Evolutionary conservation across 2,888 invertebrate genomes (phyloP), one percentile per base, ranked within the genome.

Genomic region (Drosophila quinaria): DNA sequence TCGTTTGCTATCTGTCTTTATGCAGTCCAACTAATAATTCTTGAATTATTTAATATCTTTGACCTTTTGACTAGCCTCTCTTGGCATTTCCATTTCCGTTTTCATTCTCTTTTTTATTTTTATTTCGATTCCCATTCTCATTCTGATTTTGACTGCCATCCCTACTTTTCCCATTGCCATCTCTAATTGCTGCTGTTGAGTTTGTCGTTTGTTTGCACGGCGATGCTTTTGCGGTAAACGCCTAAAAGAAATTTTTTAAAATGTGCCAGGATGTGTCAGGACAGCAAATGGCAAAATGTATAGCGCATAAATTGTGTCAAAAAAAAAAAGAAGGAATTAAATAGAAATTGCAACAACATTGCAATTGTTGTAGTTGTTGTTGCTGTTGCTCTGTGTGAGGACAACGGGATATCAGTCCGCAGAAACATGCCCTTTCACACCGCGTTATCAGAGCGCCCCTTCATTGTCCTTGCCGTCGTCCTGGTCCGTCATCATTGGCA

Each of bases 361-460:
- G 70, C 79, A 79, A 63, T 64, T 63, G 56, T 35, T 49, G 33
- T 46, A 47, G 50, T 22, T 65, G 54, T 4, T 55, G 51, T 44
- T 52, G 44, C 17, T 54, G 60, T 29, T 60, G 52, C 41, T 51
- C 60, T 49, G 49, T 56, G 41, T 11, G 35, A 64, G 78, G 82
- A 79, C 91, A 90, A 92, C 91, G 90, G 91, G 92, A 91, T 80
- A 87, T 87, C 91, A 88, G 82, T 92, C 92, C 92, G 81, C 92
- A 92, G 77, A 81, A 91, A 92, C 92, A 92, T 91, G 91, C 91
- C 92, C 92, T 92, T 91, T 89, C 90, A 88, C 90, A 91, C 91
- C 89, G 78, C 82, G 79, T 81, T 83, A 76, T 76, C 77, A 72
- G 80, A 47, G 64, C 65, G 75, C 63, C 73, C 70, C 59, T 70